These are phyloP conservation scores for Notodonta ziczac DNA, from an alignment of 2,888 invertebrate genomes.

Conservation along the genomic window DNA sequence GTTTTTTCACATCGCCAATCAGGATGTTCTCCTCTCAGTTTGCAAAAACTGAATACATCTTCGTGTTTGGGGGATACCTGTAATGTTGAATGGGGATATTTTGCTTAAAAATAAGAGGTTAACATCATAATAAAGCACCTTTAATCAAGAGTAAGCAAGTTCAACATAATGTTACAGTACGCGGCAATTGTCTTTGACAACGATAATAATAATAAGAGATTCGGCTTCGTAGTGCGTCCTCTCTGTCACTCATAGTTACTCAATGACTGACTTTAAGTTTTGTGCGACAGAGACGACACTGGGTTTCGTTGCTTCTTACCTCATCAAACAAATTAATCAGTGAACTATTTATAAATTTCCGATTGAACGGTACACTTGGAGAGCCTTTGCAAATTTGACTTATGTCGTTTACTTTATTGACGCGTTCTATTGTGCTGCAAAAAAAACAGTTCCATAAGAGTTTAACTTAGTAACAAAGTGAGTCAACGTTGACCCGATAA, in stretches of 20 bases:
- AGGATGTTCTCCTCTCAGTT: background rate
- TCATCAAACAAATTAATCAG: background rate
- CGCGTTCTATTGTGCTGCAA: background rate
- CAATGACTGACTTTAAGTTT: too few species aligned
- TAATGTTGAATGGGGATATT: background rate
- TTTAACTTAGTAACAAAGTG: too few species aligned
- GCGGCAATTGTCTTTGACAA: too few species aligned
- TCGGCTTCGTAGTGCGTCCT: too few species aligned
- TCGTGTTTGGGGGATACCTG: background rate
- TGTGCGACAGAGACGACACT: too few species aligned
- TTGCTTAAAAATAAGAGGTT: too few species aligned
- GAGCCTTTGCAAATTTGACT: background rate
- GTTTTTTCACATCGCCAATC: background rate
- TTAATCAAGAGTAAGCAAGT: too few species aligned
- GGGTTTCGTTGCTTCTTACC: background rate
- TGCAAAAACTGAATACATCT: background rate
- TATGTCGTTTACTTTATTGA: background rate
- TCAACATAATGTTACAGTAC: too few species aligned
- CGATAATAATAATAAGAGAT: too few species aligned
- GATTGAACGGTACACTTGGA: background rate
- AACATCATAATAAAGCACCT: background rate
- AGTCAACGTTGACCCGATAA: too few species aligned
- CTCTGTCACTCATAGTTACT: too few species aligned
- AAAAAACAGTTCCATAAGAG: background rate
- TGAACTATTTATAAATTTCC: background rate